These are phyloP conservation scores for Phenganax marumi DNA, from an alignment of 92 coral and sea anemone species.

Conservation along the genomic window DNA sequence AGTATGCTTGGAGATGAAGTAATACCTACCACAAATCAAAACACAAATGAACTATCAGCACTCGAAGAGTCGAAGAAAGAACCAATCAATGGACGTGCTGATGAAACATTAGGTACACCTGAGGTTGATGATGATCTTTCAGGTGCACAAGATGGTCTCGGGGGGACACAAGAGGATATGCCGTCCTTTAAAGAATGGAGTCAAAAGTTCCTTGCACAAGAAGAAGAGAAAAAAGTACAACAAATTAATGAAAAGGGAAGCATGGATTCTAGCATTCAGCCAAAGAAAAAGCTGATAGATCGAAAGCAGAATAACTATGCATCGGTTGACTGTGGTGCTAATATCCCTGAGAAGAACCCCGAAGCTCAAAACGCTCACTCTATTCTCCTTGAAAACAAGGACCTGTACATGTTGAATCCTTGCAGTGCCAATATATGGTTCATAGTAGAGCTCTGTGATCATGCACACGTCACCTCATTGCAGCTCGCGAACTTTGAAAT, in stretches of 20 bases:
- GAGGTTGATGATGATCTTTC: slow-evolving; percentile 55
- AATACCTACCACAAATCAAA: background rate
- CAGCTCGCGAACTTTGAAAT: slow-evolving; percentile 94
- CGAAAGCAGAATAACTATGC: slow-evolving; percentile 92
- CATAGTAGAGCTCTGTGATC: slow-evolving; percentile 89
- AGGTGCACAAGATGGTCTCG: slow-evolving; percentile 17
- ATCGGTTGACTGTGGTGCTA: slow-evolving; percentile 96
- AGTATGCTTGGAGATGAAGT: background rate
- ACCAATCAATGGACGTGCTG: slow-evolving; percentile 1
- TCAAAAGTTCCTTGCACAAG: slow-evolving; percentile 73
- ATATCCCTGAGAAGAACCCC: slow-evolving; percentile 67
- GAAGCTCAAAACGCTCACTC: slow-evolving; percentile 78
- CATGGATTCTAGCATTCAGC: slow-evolving; percentile 50
- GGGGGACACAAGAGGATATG: slow-evolving; percentile 65
- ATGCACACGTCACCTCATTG: slow-evolving; percentile 78
- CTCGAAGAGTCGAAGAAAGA: too few species aligned
- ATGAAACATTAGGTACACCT: slow-evolving; percentile 64
- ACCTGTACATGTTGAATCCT: slow-evolving; percentile 91
- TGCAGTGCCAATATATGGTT: slow-evolving; percentile 95
- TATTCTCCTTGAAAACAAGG: slow-evolving; percentile 81
- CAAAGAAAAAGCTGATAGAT: slow-evolving; percentile 71
- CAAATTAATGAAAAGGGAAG: slow-evolving; percentile 52
- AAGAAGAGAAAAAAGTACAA: slow-evolving; percentile 75
- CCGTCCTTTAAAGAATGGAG: slow-evolving; percentile 98
- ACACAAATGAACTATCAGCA: background rate